Evolutionary conservation across 2,797 vertebrate genomes (phyloP).

Genomic region (Spondyliosoma cantharus): DNA sequence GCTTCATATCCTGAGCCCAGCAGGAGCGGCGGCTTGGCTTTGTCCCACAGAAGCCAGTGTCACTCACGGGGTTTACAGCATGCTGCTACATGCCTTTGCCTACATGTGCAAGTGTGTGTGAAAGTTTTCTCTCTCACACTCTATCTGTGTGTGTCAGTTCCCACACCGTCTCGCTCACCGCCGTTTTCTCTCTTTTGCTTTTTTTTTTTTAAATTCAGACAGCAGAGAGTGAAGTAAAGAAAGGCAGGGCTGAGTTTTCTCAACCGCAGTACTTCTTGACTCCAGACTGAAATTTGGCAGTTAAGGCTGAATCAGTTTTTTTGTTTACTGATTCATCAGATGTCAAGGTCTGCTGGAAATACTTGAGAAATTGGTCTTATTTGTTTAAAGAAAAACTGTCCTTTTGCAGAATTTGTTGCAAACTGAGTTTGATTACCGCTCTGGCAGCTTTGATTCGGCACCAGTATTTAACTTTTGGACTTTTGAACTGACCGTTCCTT

Average conservation of each 20-base stretch:
- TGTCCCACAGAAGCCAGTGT: constrained; percentile 64
- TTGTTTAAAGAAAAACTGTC: constrained; percentile 23
- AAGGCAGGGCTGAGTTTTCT: not conserved
- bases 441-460: constrained; percentile 22
- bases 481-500: not conserved
- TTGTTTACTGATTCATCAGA: constrained; percentile 19
- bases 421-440: constrained; percentile 26
- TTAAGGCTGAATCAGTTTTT: constrained; percentile 11
- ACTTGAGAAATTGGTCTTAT: constrained; percentile 13
- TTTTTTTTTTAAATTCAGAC: not conserved
- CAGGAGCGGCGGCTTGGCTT: constrained; percentile 59
- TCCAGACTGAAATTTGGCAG: constrained; percentile 25
- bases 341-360: constrained; percentile 27
- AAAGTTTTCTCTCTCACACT: constrained; percentile 52
- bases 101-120: constrained; percentile 56
- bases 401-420: constrained; percentile 10
- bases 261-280: constrained; percentile 13
- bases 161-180: constrained; percentile 5
- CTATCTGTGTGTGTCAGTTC: constrained; percentile 10
- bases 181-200: constrained; percentile 19
- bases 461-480: constrained; percentile 1
- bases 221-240: not conserved
- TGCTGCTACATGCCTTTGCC: constrained; percentile 72
- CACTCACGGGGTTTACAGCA: constrained; percentile 65
- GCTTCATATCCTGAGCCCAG: constrained; percentile 71